These are phyloP conservation scores for Heterochromis multidens DNA, from an alignment of 2,113 vertebrate species.

Conservation along the genomic window DNA sequence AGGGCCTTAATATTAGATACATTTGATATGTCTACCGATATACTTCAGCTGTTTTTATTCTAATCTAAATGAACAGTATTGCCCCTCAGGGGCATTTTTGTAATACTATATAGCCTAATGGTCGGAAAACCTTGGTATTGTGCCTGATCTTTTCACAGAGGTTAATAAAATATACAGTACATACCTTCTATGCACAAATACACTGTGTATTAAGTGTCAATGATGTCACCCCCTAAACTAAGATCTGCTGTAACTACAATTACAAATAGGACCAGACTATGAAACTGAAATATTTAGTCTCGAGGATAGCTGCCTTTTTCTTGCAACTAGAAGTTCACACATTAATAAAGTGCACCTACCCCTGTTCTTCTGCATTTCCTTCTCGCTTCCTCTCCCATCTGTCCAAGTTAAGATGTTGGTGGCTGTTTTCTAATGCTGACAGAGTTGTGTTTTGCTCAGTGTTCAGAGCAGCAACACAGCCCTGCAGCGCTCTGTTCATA, in stretches of 20 bases:
- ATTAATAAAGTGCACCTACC: not conserved
- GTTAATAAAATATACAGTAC: not conserved
- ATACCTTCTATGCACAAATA: not conserved
- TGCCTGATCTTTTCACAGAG: not conserved
- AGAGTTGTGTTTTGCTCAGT: conserved; percentile 42
- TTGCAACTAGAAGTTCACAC: not conserved
- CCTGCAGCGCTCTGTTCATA: conserved; percentile 40
- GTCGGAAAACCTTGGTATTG: too few species aligned
- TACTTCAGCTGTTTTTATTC: not conserved
- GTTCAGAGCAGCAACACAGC: conserved; percentile 33
- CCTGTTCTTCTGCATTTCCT: not conserved
- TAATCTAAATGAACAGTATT: not conserved
- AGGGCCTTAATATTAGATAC: not conserved
- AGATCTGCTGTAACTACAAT: not conserved
- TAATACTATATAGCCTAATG: too few species aligned
- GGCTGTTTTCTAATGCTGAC: conserved; percentile 30
- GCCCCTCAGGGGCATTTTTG: too few species aligned
- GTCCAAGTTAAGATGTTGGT: conserved; percentile 21
- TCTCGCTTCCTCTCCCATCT: not conserved
- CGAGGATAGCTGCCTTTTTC: not conserved
- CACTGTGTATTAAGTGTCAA: not conserved
- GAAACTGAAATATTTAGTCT: not conserved
- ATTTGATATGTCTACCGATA: not conserved
- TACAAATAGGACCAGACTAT: not conserved
- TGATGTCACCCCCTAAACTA: not conserved